Evolutionary conservation across 2,888 invertebrate genomes (phyloP), one percentile per base, ranked within the genome.

Genomic region (Cataglyphis livida): DNA sequence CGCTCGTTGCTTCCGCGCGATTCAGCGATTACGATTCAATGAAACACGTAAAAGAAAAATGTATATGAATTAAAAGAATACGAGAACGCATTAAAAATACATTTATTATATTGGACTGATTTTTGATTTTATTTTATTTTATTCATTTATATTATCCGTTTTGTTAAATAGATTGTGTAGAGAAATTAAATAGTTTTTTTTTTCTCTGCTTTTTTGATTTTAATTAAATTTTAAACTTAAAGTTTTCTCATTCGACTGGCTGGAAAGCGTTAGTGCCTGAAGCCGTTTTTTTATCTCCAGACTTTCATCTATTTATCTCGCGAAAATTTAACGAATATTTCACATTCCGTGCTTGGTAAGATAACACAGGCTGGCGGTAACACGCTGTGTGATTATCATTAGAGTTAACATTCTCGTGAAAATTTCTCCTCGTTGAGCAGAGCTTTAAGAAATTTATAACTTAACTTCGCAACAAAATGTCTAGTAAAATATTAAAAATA

Each of bases 291-390:
- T 57, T 35, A 28, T 66, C 12, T 25, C 3, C 6, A 65, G 12
- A 48, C 15, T n/a, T 64, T 5, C 1, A 21, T 41, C 66, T 41
- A 57, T 54, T 68, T 41, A 66, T 57, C 6, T 57, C n/a, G 28
- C 7, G n/a, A 3, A 25, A 76, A 41, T 66, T 76, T 76, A 28
- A 57, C n/a, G 28, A 76, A 68, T 76, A 68, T 41, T 41, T 68
- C 12, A 54, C 76, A 54, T 76, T n/a, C 28, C 12, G 12, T n/a
- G 15, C 4, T 41, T 62, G 32, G 9, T 9, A 44, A 35, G 6
- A 64, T 62, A 21, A 48, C 48, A 28, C 41, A 65, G 10, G 6
- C 7, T n/a, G 4, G 12, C 7, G 12, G 51, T 25, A 48, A 64
- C 35, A n/a, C 3, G 9, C 15, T 12, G 12, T 32, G 10, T 32